Percentiles rank a stretch among this genome's conserved stretches.
These are phyloP conservation scores for Zaprionus ghesquierei DNA, from an alignment of 1,140 invertebrate genomes.

Conservation along the genomic window DNA sequence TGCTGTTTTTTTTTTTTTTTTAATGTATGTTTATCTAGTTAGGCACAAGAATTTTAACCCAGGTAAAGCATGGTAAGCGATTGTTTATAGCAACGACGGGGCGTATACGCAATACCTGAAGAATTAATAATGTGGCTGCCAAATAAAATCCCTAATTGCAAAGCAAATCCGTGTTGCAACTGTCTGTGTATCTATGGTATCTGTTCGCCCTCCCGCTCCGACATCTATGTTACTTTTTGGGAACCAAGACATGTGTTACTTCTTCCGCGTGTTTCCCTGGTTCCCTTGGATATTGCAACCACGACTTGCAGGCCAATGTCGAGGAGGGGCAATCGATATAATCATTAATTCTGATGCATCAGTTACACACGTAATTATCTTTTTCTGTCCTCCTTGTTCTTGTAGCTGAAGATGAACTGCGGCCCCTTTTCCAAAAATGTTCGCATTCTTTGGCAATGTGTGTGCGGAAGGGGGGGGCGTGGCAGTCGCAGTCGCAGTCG, in stretches of 20 bases:
- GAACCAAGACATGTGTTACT: neutral
- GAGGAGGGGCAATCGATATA: neutral
- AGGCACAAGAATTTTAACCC: slow-evolving; percentile 12
- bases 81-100: slow-evolving; percentile 4
- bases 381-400: neutral
- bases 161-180: neutral
- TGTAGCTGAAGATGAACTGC: neutral
- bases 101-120: slow-evolving; percentile 13
- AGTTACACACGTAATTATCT: neutral
- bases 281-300: neutral
- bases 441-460: neutral
- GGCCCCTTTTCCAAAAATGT: neutral
- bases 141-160: too few relatives aligned
- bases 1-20: neutral
- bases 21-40: slow-evolving; percentile 20
- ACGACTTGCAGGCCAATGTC: neutral
- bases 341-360: neutral
- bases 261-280: neutral
- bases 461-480: neutral
- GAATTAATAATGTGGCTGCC: slow-evolving; percentile 5
- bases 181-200: neutral
- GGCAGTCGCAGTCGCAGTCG: neutral
- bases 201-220: neutral
- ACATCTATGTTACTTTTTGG: neutral
- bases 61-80: neutral